These are phyloP conservation scores for Andrena flavipes DNA, from an alignment of 2,888 invertebrate genomes.

Conservation along the genomic window DNA sequence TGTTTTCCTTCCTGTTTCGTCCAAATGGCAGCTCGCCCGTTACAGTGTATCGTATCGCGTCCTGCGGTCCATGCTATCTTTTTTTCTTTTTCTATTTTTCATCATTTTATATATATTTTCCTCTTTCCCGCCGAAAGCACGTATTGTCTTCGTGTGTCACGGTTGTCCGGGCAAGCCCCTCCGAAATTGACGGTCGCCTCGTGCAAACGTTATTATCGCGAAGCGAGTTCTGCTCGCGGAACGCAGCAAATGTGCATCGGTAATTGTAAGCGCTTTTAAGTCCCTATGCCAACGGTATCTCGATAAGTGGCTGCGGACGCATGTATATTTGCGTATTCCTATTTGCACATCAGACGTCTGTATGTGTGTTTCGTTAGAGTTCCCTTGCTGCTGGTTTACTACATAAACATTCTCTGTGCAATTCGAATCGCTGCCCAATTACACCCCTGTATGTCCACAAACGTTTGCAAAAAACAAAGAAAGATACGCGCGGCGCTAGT, in stretches of 20 bases:
- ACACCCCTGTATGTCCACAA: slow-evolving; percentile 67
- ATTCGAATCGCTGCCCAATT: slow-evolving; percentile 61
- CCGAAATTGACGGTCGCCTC: slow-evolving; percentile 46
- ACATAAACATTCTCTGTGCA: slow-evolving; percentile 45
- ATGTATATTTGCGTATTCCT: slow-evolving; percentile 7
- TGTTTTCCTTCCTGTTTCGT: neutral
- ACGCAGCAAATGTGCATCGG: slow-evolving; percentile 40
- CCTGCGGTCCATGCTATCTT: neutral
- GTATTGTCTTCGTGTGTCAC: slow-evolving; percentile 59
- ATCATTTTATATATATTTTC: neutral
- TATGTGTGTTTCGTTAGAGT: slow-evolving; percentile 18
- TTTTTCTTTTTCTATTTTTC: slow-evolving; percentile 29
- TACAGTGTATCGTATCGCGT: neutral
- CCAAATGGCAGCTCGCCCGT: neutral
- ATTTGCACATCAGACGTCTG: slow-evolving; percentile 3
- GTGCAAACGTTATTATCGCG: slow-evolving; percentile 27
- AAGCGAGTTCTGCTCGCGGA: slow-evolving; percentile 29
- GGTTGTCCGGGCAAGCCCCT: slow-evolving; percentile 16
- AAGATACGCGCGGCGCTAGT: slow-evolving; percentile 18
- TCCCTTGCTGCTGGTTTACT: neutral
- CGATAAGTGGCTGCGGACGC: slow-evolving; percentile 37
- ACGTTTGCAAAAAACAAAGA: slow-evolving; percentile 28
- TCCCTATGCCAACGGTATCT: slow-evolving; percentile 64
- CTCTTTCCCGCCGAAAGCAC: slow-evolving; percentile 31
- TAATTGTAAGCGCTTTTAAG: slow-evolving; percentile 64